These are phyloP conservation scores for Scaptomyza montana DNA, from an alignment of 1,140 invertebrate genomes.

Conservation along the genomic window DNA sequence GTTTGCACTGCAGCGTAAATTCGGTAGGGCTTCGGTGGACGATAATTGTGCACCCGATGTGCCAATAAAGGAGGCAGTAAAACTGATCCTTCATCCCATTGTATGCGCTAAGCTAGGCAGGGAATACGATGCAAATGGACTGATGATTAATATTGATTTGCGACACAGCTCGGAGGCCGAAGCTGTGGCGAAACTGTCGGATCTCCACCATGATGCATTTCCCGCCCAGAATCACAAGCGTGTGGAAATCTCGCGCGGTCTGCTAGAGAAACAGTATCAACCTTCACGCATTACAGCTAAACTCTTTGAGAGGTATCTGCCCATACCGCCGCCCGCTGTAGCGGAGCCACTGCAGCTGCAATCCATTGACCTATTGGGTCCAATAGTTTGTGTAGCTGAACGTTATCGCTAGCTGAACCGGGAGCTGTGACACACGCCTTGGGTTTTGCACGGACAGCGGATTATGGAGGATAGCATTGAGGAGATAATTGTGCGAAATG, in stretches of 20 bases:
- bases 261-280: conserved; percentile 84
- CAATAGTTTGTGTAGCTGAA: conserved; percentile 87
- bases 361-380: conserved; percentile 84
- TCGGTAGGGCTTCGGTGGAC: conserved; percentile 56
- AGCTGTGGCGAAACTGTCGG: conserved; percentile 58
- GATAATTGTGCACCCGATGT: conserved; percentile 65
- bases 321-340: conserved; percentile 84
- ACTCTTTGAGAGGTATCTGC: conserved; percentile 84
- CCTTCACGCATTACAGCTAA: conserved; percentile 81
- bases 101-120: conserved; percentile 61
- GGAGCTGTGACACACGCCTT: conserved; percentile 95
- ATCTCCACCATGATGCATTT: conserved; percentile 57
- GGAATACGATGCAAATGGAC: conserved; percentile 71
- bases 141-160: conserved; percentile 77
- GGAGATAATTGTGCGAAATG: conserved; percentile 91
- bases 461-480: conserved; percentile 94
- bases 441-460: conserved; percentile 93
- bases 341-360: conserved; percentile 79
- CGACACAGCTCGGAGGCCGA: conserved; percentile 55
- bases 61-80: conserved; percentile 75
- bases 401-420: conserved; percentile 96
- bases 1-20: conserved; percentile 81
- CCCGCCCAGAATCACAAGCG: conserved; percentile 59
- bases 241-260: conserved; percentile 85
- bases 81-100: conserved; percentile 73